phyloP scores from a whole-genome alignment of 2,113 vertebrate genomes.

The Lepidothrix coronata region DNA sequence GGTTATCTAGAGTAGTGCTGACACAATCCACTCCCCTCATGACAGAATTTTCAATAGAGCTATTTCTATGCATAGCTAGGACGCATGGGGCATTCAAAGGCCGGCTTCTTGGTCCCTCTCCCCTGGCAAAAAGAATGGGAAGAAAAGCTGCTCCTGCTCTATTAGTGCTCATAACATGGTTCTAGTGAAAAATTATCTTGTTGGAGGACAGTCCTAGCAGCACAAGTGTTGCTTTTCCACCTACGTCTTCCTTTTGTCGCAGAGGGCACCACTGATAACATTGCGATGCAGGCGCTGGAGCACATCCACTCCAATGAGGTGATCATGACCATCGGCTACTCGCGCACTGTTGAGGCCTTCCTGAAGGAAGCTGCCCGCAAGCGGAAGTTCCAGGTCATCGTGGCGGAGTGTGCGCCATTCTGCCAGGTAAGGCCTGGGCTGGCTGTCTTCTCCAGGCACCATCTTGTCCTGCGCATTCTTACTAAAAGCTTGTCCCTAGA shows the following conservation, averaged over 20 bases:
- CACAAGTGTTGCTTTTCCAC: not conserved
- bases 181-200: not conserved
- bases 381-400: constrained; percentile 97
- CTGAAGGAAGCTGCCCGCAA: constrained; percentile 90
- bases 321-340: constrained; percentile 97
- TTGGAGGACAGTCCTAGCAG: not conserved
- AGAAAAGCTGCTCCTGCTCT: not conserved
- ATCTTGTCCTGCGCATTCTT: accelerated
- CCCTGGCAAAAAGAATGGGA: not conserved
- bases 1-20: not conserved
- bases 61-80: not conserved
- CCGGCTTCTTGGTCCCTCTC: not conserved
- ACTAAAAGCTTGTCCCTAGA: not conserved
- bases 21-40: not conserved
- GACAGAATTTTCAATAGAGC: not conserved
- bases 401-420: constrained; percentile 95
- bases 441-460: not conserved
- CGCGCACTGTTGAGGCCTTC: constrained; percentile 91
- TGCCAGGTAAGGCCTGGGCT: constrained; percentile 82
- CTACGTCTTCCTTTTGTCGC: not conserved
- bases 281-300: constrained; percentile 93
- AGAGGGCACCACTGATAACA: constrained; percentile 97
- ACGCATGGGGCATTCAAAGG: not conserved
- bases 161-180: not conserved
- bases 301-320: constrained; percentile 99